Percentiles rank a stretch among this genome's conserved stretches.
Conservation (phyloP, 2,888 invertebrate genomes). For the Coecobrya sp. region DNA sequence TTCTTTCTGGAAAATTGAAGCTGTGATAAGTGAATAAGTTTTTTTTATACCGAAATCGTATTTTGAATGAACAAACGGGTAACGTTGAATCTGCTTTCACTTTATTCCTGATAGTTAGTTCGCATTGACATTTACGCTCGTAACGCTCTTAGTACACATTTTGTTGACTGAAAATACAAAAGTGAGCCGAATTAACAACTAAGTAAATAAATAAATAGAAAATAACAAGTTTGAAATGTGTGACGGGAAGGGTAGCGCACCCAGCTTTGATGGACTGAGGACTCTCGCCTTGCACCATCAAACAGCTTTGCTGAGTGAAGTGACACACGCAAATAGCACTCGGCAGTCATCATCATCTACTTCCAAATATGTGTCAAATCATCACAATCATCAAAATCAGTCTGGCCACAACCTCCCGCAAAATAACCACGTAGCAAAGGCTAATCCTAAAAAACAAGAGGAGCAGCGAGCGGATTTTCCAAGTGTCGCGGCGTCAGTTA, state of each 20-base stretch:
- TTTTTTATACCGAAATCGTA: background rate
- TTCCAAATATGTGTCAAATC: slow-evolving; percentile 21
- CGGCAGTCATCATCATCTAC: slow-evolving; percentile 43
- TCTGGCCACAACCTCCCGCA: slow-evolving; percentile 16
- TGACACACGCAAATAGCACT: slow-evolving; percentile 42
- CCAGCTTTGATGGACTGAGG: slow-evolving; percentile 75
- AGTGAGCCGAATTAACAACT: background rate
- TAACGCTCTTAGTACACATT: background rate
- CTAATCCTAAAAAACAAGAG: background rate
- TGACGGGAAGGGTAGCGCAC: slow-evolving; percentile 67
- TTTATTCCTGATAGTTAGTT: background rate
- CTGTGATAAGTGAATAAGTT: slow-evolving; percentile 29
- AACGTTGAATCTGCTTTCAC: background rate
- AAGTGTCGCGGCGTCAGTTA: background rate
- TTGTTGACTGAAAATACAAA: slow-evolving; percentile 32
- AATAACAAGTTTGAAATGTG: slow-evolving; percentile 46
- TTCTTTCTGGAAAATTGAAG: background rate
- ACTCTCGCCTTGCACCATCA: slow-evolving; percentile 78
- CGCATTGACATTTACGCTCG: background rate
- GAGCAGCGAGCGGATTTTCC: slow-evolving; percentile 39
- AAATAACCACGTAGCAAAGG: background rate
- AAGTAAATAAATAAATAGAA: background rate
- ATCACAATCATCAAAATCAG: slow-evolving; percentile 46
- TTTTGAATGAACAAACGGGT: slow-evolving; percentile 20
- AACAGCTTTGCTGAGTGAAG: slow-evolving; percentile 69